Base-by-base conservation (phyloP, 2,888 invertebrate species). In the Drosophila nigritarsus region DNA sequence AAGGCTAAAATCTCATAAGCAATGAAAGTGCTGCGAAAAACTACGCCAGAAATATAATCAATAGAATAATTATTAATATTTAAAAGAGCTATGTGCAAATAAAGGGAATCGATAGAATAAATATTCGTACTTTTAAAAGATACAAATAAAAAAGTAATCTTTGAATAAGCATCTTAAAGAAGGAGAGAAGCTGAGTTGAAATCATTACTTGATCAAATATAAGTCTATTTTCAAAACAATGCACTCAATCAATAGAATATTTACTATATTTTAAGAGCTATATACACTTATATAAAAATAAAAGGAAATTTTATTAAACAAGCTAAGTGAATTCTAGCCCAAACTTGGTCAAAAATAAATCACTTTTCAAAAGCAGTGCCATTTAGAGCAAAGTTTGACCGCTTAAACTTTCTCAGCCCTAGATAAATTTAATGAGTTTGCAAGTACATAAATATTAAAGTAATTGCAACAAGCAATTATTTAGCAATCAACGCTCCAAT, bases 381-480 rank as follows among this genome's bases (percentile, higher is more conserved):
- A 13, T 34, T 34, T 34, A 0, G 13, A 13, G 1, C 34, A 13
- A 1, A 34, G 34, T 34, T 34, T 34, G 34, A 13, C 34, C 13
- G 11, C 11, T 6, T 20, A 0, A 51, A n/a, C 29, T 30, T 51
- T n/a, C 29, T 13, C 49, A 49, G 49, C 20, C 20, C 32, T 9
- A 20, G 34, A 45, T 34, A 2, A 27, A 13, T 24, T 1, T 55
- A 13, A 18, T 66, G 15, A 13, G 6, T 24, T 29, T 72, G 40
- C 29, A 30, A 49, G 49, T 60, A 48, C 8, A 34, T 32, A 56
- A 11, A 34, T 54, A 36, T 58, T 27, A 63, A 67, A 56, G 13
- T 20, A 54, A 38, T 55, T 58, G 60, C 20, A 71, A 60, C 73
- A 67, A 54, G 71, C 74, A 15, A 77, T 86, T 82, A 68, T 18